phyloP scores from a whole-genome alignment of 1,140 invertebrate genomes.

The Zaprionus capensis region DNA sequence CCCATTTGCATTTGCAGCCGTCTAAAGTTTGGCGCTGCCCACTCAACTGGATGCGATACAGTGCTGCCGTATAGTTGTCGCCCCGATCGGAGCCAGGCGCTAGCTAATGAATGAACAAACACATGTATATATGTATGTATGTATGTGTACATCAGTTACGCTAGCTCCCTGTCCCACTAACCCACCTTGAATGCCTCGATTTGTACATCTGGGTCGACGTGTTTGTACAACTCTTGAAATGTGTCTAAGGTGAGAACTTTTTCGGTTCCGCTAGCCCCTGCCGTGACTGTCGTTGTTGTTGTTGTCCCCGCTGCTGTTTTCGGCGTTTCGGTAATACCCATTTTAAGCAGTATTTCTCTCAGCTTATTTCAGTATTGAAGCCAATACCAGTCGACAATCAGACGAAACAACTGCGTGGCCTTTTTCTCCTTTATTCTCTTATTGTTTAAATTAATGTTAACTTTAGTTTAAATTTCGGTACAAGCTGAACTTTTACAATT shows the following conservation, averaged over 20 bases:
- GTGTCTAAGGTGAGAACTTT: constrained; percentile 63
- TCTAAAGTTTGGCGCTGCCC: constrained; percentile 85
- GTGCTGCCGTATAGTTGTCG: constrained; percentile 90
- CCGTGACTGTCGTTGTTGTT: constrained; percentile 16
- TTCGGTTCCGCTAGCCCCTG: constrained; percentile 46
- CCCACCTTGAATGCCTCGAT: constrained; percentile 79
- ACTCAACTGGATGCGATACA: constrained; percentile 87
- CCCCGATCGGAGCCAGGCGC: constrained; percentile 89
- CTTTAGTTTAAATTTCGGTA: constrained; percentile 17
- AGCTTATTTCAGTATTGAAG: constrained; percentile 14
- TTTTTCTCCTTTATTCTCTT: constrained; percentile 13
- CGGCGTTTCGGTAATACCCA: constrained; percentile 75
- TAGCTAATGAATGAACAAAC: constrained; percentile 83
- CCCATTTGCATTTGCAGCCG: constrained; percentile 85
- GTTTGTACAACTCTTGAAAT: constrained; percentile 78
- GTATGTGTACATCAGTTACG: neutral
- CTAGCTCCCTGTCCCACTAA: neutral
- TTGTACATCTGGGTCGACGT: constrained; percentile 74
- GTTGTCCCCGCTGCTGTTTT: constrained; percentile 37
- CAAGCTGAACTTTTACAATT: constrained; percentile 29
- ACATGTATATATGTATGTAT: neutral
- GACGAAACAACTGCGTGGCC: neutral
- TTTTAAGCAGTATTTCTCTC: constrained; percentile 39
- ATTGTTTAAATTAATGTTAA: constrained; percentile 37
- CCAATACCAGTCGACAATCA: neutral